These are phyloP conservation scores for Sebastes hubbsi DNA, from an alignment of 2,797 vertebrate species.

Conservation along the genomic window DNA sequence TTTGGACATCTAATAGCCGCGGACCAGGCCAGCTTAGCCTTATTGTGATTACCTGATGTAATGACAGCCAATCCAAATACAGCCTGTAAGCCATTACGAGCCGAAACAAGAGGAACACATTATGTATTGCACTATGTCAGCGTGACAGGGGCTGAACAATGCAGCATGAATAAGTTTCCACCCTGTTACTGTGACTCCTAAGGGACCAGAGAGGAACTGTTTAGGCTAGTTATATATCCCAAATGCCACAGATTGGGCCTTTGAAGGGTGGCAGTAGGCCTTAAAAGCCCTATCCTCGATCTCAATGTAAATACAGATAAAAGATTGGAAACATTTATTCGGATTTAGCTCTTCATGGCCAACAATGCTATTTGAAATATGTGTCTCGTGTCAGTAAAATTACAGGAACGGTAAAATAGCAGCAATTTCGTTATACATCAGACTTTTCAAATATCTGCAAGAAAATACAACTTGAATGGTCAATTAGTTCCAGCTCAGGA, in stretches of 20 bases:
- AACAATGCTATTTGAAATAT: not conserved
- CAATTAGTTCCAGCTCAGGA: conserved; percentile 48
- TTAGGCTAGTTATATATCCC: conserved; percentile 37
- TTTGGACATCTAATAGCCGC: conserved; percentile 73
- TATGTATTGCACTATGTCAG: conserved; percentile 59
- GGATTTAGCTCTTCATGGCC: not conserved
- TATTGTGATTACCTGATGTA: conserved; percentile 81
- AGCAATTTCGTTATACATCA: not conserved
- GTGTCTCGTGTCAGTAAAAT: conserved; percentile 22
- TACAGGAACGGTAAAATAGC: conserved; percentile 36
- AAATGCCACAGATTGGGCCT: conserved; percentile 33
- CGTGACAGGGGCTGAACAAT: conserved; percentile 59
- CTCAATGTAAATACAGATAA: conserved; percentile 37
- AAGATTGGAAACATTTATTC: conserved; percentile 14
- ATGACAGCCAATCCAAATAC: conserved; percentile 82
- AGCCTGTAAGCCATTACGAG: conserved; percentile 78
- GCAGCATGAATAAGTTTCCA: conserved; percentile 57
- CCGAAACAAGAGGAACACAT: conserved; percentile 66
- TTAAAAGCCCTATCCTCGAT: conserved; percentile 18
- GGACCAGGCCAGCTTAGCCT: conserved; percentile 66
- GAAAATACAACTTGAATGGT: conserved; percentile 39
- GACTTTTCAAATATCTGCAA: not conserved
- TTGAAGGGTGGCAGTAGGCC: conserved; percentile 48
- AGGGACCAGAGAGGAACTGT: conserved; percentile 49
- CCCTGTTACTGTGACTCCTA: conserved; percentile 37